These are phyloP conservation scores for Scomber japonicus DNA, from an alignment of 2,113 vertebrate genomes.

Conservation along the genomic window DNA sequence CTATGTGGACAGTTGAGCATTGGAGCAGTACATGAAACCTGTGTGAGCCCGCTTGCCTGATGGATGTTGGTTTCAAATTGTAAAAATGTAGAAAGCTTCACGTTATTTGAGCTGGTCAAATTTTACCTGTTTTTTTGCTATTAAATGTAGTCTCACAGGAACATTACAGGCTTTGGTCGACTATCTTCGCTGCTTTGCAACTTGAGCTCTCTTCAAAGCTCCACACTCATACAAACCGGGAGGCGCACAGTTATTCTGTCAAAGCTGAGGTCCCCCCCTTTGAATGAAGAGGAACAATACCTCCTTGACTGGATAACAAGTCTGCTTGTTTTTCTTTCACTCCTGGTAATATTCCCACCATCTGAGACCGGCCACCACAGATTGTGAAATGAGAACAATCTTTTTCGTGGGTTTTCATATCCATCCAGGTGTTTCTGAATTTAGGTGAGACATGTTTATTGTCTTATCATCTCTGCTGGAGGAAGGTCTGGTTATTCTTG, in stretches of 20 bases:
- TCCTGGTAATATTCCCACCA: slow-evolving; percentile 41
- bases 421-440: neutral
- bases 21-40: neutral
- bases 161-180: slow-evolving; percentile 16
- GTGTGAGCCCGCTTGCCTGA: neutral
- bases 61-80: neutral
- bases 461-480: neutral
- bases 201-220: slow-evolving; percentile 60
- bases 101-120: slow-evolving; percentile 20
- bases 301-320: slow-evolving; percentile 31
- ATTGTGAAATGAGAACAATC: neutral
- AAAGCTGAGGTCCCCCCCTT: slow-evolving; percentile 36
- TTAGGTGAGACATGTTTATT: neutral
- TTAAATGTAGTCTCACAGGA: slow-evolving; percentile 32
- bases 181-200: slow-evolving; percentile 43
- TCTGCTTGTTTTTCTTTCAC: slow-evolving; percentile 47
- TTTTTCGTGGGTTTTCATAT: neutral
- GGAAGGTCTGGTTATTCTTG: neutral
- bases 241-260: slow-evolving; percentile 49
- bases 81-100: neutral
- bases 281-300: slow-evolving; percentile 40
- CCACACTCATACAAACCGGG: slow-evolving; percentile 14
- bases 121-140: slow-evolving; percentile 40
- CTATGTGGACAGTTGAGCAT: neutral
- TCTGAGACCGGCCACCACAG: neutral